Percentiles rank a stretch among this genome's conserved stretches.
phyloP scores from a whole-genome alignment of 2,797 vertebrate genomes.

The Hypotaenidia philippensis region DNA sequence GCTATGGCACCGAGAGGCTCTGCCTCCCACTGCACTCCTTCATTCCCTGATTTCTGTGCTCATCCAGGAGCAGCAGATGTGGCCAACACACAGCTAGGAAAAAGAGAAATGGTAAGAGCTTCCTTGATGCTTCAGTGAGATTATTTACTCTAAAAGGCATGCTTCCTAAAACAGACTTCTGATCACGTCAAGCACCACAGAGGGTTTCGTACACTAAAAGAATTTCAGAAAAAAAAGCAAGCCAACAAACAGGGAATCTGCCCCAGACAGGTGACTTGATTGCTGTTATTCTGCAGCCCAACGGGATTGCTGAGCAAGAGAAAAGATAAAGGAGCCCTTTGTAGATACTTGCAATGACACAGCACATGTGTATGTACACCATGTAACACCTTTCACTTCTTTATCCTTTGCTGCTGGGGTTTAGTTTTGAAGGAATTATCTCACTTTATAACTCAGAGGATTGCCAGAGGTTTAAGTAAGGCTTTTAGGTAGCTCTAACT shows the following conservation, averaged over 20 bases:
- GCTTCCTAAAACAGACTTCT: neutral
- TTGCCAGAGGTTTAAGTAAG: neutral
- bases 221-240: neutral
- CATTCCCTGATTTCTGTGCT: neutral
- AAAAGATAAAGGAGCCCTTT: constrained; percentile 39
- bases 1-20: neutral
- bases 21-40: neutral
- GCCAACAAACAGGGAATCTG: neutral
- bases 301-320: constrained; percentile 15
- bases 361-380: neutral
- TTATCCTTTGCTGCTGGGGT: neutral
- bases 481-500: neutral
- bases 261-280: neutral
- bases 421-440: constrained; percentile 42
- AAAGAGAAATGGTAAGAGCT: neutral
- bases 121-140: neutral
- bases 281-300: constrained; percentile 32
- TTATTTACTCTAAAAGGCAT: constrained; percentile 14
- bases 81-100: neutral
- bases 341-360: constrained; percentile 15
- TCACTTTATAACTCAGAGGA: neutral
- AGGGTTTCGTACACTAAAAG: neutral
- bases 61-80: neutral
- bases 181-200: neutral
- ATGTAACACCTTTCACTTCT: neutral